Conservation (phyloP, 2,888 invertebrate species). For the Phaonia tiefii region DNA sequence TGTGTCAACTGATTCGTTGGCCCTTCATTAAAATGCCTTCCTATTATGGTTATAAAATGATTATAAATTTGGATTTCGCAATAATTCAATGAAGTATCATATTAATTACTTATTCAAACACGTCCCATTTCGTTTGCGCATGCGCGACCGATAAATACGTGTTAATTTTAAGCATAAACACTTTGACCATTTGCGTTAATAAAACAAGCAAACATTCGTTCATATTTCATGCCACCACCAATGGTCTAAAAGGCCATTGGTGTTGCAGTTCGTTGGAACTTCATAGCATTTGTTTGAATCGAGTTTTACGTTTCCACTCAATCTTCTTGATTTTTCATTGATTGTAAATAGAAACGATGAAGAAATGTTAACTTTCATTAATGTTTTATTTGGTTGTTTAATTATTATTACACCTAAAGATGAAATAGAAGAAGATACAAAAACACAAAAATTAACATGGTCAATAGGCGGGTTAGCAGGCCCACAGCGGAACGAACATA, state of each 20-base stretch:
- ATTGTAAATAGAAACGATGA: neutral
- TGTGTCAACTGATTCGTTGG: too few relatives aligned
- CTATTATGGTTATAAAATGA: too few relatives aligned
- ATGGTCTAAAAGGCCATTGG: neutral
- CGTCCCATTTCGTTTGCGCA: neutral
- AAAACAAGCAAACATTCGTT: constrained; percentile 5
- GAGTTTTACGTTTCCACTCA: constrained; percentile 38
- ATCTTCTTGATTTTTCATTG: neutral
- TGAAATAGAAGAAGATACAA: neutral
- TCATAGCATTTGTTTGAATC: constrained; percentile 1
- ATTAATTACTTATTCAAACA: constrained; percentile 2
- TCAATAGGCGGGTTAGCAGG: constrained; percentile 7
- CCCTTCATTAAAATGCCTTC: too few relatives aligned
- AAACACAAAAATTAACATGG: neutral
- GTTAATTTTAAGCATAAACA: constrained; percentile 9
- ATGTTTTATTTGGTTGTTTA: constrained; percentile 20
- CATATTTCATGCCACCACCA: neutral
- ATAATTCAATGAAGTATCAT: constrained; percentile 3
- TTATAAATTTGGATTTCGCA: constrained; percentile 1
- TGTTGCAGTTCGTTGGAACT: neutral
- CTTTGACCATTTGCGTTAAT: constrained; percentile 6
- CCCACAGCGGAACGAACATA: neutral
- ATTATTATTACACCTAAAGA: constrained; percentile 35
- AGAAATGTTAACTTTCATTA: constrained; percentile 29
- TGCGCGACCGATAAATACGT: neutral